Base-by-base conservation (phyloP, 2,113 vertebrate genomes). In the Sitta europaea region DNA sequence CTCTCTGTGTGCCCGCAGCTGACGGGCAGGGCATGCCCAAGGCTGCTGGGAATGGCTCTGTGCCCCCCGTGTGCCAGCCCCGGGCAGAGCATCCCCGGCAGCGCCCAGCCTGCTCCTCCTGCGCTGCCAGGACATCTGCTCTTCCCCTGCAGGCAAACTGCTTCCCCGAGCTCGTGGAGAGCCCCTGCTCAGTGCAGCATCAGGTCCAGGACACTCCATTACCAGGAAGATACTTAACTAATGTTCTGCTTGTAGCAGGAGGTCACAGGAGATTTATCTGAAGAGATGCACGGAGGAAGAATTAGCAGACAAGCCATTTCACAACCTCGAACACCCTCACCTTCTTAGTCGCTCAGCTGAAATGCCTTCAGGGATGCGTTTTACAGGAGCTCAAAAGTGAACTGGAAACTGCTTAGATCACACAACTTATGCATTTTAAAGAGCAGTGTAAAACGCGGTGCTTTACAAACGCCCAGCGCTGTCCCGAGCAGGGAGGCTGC, bases 341-440 rank as follows among this genome's bases (percentile, higher is more conserved):
- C 94, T 95, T 93, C 93, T 61, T 57, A 71, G 91, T 1, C 75
- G 93, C 92, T 88, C 81, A 43, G 90, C 86, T 94, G 82, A 95
- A 97, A 93, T 92, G 94, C 96, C 92, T 93, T 96, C 71, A 95
- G 96, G 96, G 92, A 95, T 93, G 62, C 63, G 6, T 97, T 94
- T 96, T 97, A 93, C 90, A 95, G 88, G 85, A 95, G 92, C 93
- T 96, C 93, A 67, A 28, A 96, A 96, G 94, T 95, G 95, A 97
- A 83, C 93, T 96, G 93, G 94, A 96, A 96, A 94, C 92, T 94
- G 93, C 93, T 97, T 96, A 97, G 88, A 95, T 96, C 88, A 97
- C 96, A 96, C 96, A 96, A 96, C 96, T 95, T 94, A 96, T 92
- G 86, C 94, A 96, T 96, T 96, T 96, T 97, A 96, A 97, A 92